Percentiles rank a stretch among this genome's conserved stretches.
phyloP scores from a whole-genome alignment of 2,888 invertebrate genomes.

The Cryptosula pallasiana region DNA sequence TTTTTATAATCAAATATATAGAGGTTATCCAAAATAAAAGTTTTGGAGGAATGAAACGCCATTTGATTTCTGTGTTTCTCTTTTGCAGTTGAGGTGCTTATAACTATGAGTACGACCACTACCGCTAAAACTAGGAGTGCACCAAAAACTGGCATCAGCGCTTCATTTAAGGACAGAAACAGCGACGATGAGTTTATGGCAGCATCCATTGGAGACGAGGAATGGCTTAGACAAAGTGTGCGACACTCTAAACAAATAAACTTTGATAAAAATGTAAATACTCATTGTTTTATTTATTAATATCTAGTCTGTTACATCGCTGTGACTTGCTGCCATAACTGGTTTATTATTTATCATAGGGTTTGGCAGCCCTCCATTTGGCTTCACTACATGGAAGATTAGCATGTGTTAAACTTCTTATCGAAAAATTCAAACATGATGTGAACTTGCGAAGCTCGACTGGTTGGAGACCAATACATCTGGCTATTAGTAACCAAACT shows the following conservation, averaged over 20 bases:
- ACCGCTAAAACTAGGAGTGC: not conserved
- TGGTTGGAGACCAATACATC: slow-evolving; percentile 51
- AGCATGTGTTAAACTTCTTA: slow-evolving; percentile 45
- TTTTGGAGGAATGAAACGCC: no score
- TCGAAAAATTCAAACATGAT: slow-evolving; percentile 48
- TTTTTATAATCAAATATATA: no score
- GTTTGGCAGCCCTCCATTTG: slow-evolving; percentile 48
- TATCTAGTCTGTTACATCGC: not conserved
- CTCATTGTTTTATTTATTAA: not conserved
- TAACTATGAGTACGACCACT: not conserved
- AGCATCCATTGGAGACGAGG: slow-evolving; percentile 51
- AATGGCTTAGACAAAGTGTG: slow-evolving; percentile 51
- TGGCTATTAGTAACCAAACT: slow-evolving; percentile 51
- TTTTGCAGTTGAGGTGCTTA: no score
- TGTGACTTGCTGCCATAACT: no score
- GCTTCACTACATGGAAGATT: slow-evolving; percentile 50
- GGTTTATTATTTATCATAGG: slow-evolving; percentile 29
- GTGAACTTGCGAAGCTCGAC: slow-evolving; percentile 47
- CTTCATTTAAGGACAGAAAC: not conserved
- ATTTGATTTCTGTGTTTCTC: no score
- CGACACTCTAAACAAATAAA: slow-evolving; percentile 38
- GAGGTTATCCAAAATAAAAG: no score
- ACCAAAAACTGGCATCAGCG: not conserved
- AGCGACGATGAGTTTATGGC: slow-evolving; percentile 53
- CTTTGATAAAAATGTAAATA: slow-evolving; percentile 51